Conservation (phyloP, 2,888 invertebrate genomes). For the Drosophila mulleri region DNA sequence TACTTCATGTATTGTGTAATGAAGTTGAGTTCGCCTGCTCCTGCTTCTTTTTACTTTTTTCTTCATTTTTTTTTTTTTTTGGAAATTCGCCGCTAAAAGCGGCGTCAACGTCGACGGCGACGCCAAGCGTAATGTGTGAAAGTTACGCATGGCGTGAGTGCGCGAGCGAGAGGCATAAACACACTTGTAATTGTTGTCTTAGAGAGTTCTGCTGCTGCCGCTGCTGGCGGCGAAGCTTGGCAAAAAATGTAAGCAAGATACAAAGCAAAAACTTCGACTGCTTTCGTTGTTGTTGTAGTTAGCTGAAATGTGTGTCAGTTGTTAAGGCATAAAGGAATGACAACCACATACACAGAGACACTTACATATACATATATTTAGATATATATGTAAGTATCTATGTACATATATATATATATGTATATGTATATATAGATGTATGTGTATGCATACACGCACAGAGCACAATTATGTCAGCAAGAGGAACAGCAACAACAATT, state of each 20-base stretch:
- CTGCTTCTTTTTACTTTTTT: conserved; percentile 25
- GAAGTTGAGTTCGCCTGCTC: conserved; percentile 60
- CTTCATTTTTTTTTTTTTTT: conserved; percentile 11
- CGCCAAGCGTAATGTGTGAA: conserved; percentile 33
- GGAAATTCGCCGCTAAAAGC: conserved; percentile 19
- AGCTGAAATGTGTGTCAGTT: conserved; percentile 65
- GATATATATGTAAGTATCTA: too few species aligned
- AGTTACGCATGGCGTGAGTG: conserved; percentile 25
- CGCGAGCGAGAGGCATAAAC: conserved; percentile 51
- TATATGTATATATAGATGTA: background rate
- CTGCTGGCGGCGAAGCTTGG: conserved; percentile 7
- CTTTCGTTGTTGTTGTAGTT: conserved; percentile 11
- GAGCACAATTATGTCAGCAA: conserved; percentile 61
- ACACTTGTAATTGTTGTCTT: conserved; percentile 70
- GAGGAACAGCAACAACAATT: conserved; percentile 44
- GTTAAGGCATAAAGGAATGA: conserved; percentile 32
- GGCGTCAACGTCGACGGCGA: conserved; percentile 21
- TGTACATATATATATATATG: background rate
- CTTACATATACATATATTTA: too few species aligned
- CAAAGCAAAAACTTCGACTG: conserved; percentile 40
- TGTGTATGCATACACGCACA: background rate
- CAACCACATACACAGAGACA: background rate
- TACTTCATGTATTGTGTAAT: conserved; percentile 78
- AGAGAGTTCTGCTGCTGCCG: conserved; percentile 10
- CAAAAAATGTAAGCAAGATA: conserved; percentile 16